phyloP scores from a whole-genome alignment of 2,113 vertebrate species.

The Cairina moschata region DNA sequence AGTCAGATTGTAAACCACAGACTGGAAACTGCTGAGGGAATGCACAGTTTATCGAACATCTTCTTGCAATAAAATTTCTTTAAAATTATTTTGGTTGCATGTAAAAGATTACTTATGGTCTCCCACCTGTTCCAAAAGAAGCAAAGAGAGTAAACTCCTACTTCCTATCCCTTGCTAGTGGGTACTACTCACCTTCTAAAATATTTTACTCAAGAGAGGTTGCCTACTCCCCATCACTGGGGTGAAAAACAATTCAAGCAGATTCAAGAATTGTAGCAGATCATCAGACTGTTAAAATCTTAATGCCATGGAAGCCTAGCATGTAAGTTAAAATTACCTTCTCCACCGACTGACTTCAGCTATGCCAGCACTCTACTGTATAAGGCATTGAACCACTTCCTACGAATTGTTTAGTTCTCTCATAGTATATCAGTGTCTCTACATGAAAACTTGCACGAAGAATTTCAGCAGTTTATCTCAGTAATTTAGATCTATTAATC shows the following conservation, averaged over 20 bases:
- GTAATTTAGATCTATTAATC: constrained; percentile 13
- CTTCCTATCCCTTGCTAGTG: neutral
- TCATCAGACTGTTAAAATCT: constrained; percentile 13
- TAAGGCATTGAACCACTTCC: neutral
- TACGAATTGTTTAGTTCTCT: constrained; percentile 1
- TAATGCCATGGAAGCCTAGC: neutral
- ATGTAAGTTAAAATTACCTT: constrained; percentile 14
- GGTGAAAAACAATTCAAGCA: neutral
- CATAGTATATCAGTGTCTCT: neutral
- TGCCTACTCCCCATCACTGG: neutral
- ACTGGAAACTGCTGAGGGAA: neutral
- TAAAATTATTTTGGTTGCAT: neutral
- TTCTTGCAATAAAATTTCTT: neutral
- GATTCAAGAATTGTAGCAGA: neutral
- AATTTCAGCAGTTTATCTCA: constrained; percentile 1
- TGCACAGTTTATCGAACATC: neutral
- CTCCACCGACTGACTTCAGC: neutral
- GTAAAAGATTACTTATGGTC: neutral
- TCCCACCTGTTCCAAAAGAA: neutral
- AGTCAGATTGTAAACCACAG: neutral
- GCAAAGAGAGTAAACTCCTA: neutral
- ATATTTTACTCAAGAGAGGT: neutral
- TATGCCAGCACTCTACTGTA: neutral
- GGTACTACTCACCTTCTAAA: neutral
- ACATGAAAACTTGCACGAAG: neutral